phyloP scores from a whole-genome alignment of 2,888 invertebrate species.

The Caenorhabditis doughertyi region DNA sequence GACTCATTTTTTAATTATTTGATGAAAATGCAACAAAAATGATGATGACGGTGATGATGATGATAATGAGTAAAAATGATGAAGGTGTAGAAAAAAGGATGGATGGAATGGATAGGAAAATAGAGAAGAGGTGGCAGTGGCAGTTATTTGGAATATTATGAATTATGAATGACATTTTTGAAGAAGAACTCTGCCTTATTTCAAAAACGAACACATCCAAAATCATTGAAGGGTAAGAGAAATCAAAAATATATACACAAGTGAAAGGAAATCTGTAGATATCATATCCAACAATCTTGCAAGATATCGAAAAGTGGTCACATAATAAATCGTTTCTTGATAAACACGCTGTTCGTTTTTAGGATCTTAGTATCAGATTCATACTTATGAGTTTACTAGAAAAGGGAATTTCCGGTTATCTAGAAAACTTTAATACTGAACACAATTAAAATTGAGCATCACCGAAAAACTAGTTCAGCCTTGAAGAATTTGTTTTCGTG shows the following conservation, averaged over 20 bases:
- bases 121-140: background rate
- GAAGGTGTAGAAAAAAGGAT: background rate
- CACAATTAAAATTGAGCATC: too few species aligned
- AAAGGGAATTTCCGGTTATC: too few species aligned
- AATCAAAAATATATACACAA: background rate
- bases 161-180: background rate
- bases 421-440: too few species aligned
- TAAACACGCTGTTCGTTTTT: too few species aligned
- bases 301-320: too few species aligned
- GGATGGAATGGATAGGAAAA: background rate
- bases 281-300: background rate
- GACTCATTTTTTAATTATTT: conserved; percentile 31
- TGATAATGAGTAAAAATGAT: conserved; percentile 15
- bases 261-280: background rate
- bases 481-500: too few species aligned
- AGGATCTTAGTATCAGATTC: too few species aligned
- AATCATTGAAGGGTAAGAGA: background rate
- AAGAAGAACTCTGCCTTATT: background rate
- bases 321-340: too few species aligned
- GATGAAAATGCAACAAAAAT: too few species aligned
- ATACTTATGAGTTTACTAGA: too few species aligned
- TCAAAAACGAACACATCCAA: background rate
- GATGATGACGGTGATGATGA: background rate
- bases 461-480: too few species aligned
- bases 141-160: background rate